Conservation (phyloP, 2,113 vertebrate genomes). For the Ptychochromis oligacanthus region DNA sequence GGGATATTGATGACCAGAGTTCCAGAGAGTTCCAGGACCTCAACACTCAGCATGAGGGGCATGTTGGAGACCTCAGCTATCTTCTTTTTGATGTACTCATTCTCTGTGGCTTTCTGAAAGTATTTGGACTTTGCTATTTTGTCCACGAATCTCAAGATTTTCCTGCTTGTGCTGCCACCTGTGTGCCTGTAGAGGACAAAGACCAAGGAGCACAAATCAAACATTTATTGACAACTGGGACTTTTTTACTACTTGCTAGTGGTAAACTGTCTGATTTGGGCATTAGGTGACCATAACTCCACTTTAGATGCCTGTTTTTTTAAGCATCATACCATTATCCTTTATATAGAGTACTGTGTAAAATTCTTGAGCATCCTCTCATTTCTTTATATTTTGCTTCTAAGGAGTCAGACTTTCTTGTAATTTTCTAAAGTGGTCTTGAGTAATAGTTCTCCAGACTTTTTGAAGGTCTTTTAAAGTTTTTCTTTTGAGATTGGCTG, state of each 20-base stretch:
- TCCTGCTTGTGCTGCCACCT: conserved; percentile 82
- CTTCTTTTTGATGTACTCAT: conserved; percentile 90
- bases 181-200: conserved; percentile 36
- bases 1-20: conserved; percentile 86
- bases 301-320: too few relatives aligned
- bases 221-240: neutral
- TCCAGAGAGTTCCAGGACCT: conserved; percentile 86
- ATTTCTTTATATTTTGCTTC: too few relatives aligned
- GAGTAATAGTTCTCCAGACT: too few relatives aligned
- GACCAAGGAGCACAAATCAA: neutral
- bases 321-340: too few relatives aligned
- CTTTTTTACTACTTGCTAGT: too few relatives aligned
- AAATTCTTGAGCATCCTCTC: too few relatives aligned
- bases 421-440: too few relatives aligned
- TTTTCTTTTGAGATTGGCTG: too few relatives aligned
- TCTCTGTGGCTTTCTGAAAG: conserved; percentile 89
- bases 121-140: conserved; percentile 89
- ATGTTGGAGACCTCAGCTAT: conserved; percentile 89
- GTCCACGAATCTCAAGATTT: conserved; percentile 86
- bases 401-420: too few relatives aligned
- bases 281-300: neutral
- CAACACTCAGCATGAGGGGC: conserved; percentile 85
- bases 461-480: too few relatives aligned
- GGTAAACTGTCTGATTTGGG: neutral
- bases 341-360: too few relatives aligned